Evolutionary conservation across 2,113 vertebrate genomes (phyloP).

Genomic region (Psammodynastes pulverulentus): DNA sequence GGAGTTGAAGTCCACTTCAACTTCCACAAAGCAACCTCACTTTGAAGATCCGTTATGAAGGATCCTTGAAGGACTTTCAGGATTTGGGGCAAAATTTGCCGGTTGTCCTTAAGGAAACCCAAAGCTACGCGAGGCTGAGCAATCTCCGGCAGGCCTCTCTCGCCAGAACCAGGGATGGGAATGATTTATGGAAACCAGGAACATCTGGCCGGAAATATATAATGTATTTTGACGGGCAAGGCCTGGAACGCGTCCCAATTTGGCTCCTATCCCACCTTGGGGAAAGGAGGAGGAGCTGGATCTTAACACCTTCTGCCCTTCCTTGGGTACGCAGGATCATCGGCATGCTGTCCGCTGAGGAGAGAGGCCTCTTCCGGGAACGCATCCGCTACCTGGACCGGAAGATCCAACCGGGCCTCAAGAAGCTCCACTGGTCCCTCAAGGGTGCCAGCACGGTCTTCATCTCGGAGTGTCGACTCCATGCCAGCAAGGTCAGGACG

Average conservation of each 20-base stretch:
- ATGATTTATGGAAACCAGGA: not conserved
- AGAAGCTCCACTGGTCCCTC: conserved; percentile 78
- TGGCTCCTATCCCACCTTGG: not conserved
- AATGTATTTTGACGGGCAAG: not conserved
- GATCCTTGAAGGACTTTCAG: not conserved
- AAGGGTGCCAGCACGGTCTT: conserved; percentile 73
- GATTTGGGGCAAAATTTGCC: not conserved
- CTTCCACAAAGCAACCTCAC: not conserved
- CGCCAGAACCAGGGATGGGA: not conserved
- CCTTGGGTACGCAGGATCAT: conserved; percentile 69
- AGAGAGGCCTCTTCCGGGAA: conserved; percentile 79
- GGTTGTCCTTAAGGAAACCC: not conserved
- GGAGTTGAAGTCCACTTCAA: not conserved
- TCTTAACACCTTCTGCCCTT: not conserved
- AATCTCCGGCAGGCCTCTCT: not conserved
- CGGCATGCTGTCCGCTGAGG: conserved; percentile 71
- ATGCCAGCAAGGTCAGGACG: conserved; percentile 78
- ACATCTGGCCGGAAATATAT: not conserved
- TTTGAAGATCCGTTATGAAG: not conserved
- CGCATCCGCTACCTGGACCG: conserved; percentile 76
- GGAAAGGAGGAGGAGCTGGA: too few relatives aligned
- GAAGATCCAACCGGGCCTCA: conserved; percentile 81
- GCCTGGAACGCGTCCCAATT: not conserved
- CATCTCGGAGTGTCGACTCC: conserved; percentile 76
- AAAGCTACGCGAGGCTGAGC: not conserved